These are phyloP conservation scores for Chrysodeixis includens DNA, from an alignment of 2,888 invertebrate species.

Conservation along the genomic window DNA sequence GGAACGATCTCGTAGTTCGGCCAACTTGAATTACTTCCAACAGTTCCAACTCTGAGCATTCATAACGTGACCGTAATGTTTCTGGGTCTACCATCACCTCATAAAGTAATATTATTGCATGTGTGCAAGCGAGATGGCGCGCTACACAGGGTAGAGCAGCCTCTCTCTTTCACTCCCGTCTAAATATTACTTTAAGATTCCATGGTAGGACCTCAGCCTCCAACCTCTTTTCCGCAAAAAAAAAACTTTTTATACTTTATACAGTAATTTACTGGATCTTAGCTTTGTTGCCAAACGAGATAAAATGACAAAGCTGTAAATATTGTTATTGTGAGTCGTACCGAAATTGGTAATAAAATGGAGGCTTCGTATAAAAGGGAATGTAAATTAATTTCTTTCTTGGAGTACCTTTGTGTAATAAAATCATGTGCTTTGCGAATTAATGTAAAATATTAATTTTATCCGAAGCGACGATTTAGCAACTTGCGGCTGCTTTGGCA, in stretches of 20 bases:
- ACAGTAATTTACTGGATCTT: slow-evolving; percentile 68
- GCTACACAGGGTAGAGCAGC: too few species aligned
- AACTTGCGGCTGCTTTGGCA: not conserved
- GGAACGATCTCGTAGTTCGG: slow-evolving; percentile 73
- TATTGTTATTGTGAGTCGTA: slow-evolving; percentile 13
- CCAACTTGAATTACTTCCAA: slow-evolving; percentile 79
- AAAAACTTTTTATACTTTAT: slow-evolving; percentile 72
- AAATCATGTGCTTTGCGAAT: not conserved
- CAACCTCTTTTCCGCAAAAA: slow-evolving; percentile 68
- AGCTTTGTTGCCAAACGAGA: slow-evolving; percentile 43
- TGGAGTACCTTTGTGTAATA: not conserved
- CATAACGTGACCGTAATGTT: slow-evolving; percentile 76
- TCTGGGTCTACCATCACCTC: too few species aligned
- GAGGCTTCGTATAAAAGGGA: slow-evolving; percentile 13
- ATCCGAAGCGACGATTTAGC: not conserved
- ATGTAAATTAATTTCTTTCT: slow-evolving; percentile 23
- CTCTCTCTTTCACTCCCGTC: too few species aligned
- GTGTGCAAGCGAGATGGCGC: too few species aligned
- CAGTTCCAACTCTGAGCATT: slow-evolving; percentile 69
- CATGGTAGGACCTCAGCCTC: too few species aligned
- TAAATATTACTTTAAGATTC: too few species aligned
- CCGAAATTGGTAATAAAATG: slow-evolving; percentile 32
- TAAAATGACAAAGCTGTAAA: slow-evolving; percentile 48
- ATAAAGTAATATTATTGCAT: too few species aligned
- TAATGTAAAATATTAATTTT: too few species aligned